Evolutionary conservation across 37 sponge, comb jelly and placozoan genomes (phyloP).

Genomic region (Spongilla lacustris): DNA sequence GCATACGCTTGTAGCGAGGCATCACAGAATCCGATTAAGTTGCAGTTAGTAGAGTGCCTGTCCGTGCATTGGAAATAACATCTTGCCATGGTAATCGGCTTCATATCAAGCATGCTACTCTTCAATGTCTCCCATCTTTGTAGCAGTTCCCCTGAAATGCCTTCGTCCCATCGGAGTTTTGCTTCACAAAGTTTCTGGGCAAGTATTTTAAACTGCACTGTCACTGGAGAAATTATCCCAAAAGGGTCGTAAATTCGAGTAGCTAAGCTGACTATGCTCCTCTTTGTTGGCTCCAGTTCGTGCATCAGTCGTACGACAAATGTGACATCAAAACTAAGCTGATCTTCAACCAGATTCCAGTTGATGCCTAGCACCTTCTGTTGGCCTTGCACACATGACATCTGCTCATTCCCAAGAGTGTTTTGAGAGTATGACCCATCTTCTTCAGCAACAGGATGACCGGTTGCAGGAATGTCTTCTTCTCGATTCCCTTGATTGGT

Average conservation of each 20-base stretch:
- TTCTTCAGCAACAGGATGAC: neutral
- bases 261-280: conserved; percentile 24
- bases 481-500: neutral
- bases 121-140: neutral
- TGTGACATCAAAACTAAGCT: conserved; percentile 16
- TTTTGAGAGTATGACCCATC: neutral
- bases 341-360: conserved; percentile 8
- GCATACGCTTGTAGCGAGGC: conserved; percentile 35
- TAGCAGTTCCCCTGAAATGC: conserved; percentile 1
- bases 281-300: conserved; percentile 25
- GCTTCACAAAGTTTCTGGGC: conserved; percentile 24
- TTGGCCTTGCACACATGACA: too few species aligned
- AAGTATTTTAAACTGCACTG: conserved; percentile 23
- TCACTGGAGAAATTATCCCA: conserved; percentile 27
- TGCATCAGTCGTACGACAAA: neutral
- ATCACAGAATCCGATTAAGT: conserved; percentile 22
- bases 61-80: neutral
- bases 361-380: conserved; percentile 18
- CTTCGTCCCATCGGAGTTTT: conserved; percentile 18
- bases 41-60: neutral
- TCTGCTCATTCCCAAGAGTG: too few species aligned
- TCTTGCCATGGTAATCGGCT: conserved; percentile 1
- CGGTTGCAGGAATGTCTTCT: neutral
- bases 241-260: conserved; percentile 41
- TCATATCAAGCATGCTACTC: neutral